Percentiles rank a stretch among this genome's conserved stretches.
These are phyloP conservation scores for Eupeodes corollae DNA, from an alignment of 1,140 invertebrate genomes.

Conservation along the genomic window DNA sequence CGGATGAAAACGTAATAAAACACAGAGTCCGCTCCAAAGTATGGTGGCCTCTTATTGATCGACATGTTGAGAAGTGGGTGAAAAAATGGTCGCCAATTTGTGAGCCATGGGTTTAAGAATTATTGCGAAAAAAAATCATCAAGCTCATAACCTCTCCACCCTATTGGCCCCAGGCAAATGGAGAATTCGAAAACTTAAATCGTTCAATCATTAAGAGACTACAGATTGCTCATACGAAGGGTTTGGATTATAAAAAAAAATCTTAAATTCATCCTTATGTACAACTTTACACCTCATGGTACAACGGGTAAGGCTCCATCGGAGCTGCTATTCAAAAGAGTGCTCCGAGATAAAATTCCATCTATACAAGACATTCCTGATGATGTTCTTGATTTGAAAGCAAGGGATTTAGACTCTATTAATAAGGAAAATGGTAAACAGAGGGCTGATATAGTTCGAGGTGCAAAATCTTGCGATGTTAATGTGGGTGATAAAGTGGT, in stretches of 20 bases:
- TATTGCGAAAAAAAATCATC: neutral
- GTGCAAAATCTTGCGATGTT: neutral
- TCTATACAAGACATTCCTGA: conserved; percentile 7
- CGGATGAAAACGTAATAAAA: too few relatives aligned
- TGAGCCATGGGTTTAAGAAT: neutral
- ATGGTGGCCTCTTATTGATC: too few relatives aligned
- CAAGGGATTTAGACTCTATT: neutral
- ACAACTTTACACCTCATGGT: conserved; percentile 7
- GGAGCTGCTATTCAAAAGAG: conserved; percentile 10
- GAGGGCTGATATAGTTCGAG: neutral
- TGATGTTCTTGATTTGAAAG: neutral
- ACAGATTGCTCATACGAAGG: conserved; percentile 3
- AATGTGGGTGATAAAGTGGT: neutral
- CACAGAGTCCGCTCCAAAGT: too few relatives aligned
- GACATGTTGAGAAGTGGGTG: too few relatives aligned
- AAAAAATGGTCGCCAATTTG: conserved; percentile 5
- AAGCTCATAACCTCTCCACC: neutral
- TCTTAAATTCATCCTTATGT: conserved; percentile 6
- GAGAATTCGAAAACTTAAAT: conserved; percentile 3
- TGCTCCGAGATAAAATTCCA: too few relatives aligned
- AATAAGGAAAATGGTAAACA: conserved; percentile 1
- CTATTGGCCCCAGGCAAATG: conserved; percentile 4
- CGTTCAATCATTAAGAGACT: conserved; percentile 1
- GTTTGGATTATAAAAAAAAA: conserved; percentile 4
- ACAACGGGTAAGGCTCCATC: conserved; percentile 5